A percentile compares a stretch with the other conserved stretches of the same genome.
These are phyloP conservation scores for Meiosimyza decipiens DNA, from an alignment of 2,888 invertebrate genomes.

Conservation along the genomic window DNA sequence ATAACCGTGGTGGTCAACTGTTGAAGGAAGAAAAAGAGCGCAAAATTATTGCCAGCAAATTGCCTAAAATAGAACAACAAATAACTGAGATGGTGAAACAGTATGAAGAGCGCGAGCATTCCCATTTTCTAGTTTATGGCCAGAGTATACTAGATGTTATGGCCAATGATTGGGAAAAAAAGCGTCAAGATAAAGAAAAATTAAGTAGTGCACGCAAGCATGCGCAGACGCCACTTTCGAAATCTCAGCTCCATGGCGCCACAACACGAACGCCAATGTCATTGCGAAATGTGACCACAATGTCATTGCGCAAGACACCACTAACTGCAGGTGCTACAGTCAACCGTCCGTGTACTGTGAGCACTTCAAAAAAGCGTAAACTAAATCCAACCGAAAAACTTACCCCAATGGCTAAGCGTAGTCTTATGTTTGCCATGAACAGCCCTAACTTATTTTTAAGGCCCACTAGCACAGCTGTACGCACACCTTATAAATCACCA, in stretches of 20 bases:
- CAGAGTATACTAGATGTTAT: constrained; percentile 73
- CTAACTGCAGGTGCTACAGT: neutral
- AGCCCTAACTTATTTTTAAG: constrained; percentile 51
- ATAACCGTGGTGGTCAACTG: constrained; percentile 88
- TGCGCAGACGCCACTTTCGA: constrained; percentile 41
- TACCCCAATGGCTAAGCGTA: constrained; percentile 58
- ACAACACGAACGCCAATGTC: constrained; percentile 56
- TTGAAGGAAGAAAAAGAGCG: constrained; percentile 88
- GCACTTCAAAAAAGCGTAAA: constrained; percentile 54
- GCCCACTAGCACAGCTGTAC: constrained; percentile 34
- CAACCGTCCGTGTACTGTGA: too few relatives aligned
- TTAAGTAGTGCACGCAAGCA: constrained; percentile 67
- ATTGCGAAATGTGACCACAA: constrained; percentile 44
- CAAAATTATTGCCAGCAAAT: constrained; percentile 77
- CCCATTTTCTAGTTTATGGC: constrained; percentile 74
- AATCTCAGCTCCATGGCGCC: constrained; percentile 28
- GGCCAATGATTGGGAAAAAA: constrained; percentile 72
- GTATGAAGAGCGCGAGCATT: constrained; percentile 70
- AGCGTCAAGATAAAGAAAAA: constrained; percentile 61
- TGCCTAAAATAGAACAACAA: constrained; percentile 80
- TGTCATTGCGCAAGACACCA: constrained; percentile 17
- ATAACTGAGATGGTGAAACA: constrained; percentile 69
- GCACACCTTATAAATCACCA: constrained; percentile 23
- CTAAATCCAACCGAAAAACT: constrained; percentile 43
- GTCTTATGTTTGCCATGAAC: constrained; percentile 52